These are phyloP conservation scores for Cephalopholis sonnerati DNA, from an alignment of 2,113 vertebrate genomes.

Conservation along the genomic window DNA sequence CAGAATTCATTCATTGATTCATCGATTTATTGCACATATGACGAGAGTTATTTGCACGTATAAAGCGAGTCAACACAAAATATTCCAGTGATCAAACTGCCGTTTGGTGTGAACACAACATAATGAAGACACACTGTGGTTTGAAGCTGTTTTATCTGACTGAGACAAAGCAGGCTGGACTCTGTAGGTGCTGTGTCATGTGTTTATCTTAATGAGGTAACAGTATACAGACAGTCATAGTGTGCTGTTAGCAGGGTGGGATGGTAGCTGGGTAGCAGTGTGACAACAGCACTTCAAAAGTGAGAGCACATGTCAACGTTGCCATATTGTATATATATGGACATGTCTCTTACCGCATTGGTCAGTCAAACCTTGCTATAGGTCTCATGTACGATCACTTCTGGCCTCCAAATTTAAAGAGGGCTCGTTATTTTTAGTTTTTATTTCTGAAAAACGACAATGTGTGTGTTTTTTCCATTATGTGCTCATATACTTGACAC, in stretches of 20 bases:
- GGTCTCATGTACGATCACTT: not conserved
- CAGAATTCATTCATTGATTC: too few species aligned
- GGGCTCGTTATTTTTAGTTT: not conserved
- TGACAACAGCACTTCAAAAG: conserved; percentile 2
- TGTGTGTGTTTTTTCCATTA: not conserved
- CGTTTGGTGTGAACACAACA: too few species aligned
- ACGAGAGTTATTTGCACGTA: too few species aligned
- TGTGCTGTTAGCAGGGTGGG: not conserved
- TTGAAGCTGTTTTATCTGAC: not conserved
- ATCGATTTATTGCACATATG: too few species aligned
- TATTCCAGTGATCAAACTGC: too few species aligned
- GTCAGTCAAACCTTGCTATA: too few species aligned
- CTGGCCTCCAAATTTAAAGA: not conserved
- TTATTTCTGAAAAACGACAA: not conserved
- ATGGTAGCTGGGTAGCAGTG: not conserved
- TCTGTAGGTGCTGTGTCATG: conserved; percentile 12
- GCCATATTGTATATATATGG: too few species aligned
- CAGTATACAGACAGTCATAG: not conserved
- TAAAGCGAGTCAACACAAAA: too few species aligned
- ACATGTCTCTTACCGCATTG: too few species aligned
- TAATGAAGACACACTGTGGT: not conserved
- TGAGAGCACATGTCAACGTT: not conserved
- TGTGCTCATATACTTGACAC: not conserved
- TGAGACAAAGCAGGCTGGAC: not conserved
- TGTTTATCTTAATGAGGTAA: not conserved